phyloP scores from a whole-genome alignment of 2,113 vertebrate species.

The Poicephalus meyeri region DNA sequence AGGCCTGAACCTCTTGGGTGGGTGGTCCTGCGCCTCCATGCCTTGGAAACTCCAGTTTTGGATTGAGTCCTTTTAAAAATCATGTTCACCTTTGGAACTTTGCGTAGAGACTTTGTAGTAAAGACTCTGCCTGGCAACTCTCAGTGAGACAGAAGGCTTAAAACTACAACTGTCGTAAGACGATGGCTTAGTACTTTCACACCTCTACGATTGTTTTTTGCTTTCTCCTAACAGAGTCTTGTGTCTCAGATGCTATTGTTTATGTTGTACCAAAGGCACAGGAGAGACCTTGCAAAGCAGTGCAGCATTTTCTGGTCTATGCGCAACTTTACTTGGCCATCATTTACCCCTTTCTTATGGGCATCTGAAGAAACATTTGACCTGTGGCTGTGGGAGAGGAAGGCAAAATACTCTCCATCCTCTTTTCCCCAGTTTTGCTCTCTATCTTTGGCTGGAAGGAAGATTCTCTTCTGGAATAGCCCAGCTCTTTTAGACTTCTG shows the following conservation, averaged over 20 bases:
- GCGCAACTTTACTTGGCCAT: not conserved
- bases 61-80: not conserved
- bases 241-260: not conserved
- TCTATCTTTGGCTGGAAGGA: not conserved
- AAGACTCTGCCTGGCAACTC: not conserved
- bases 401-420: not conserved
- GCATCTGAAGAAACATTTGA: not conserved
- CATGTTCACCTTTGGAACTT: not conserved
- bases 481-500: not conserved
- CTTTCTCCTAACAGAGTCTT: not conserved
- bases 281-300: not conserved
- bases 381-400: not conserved
- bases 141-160: not conserved
- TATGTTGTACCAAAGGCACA: not conserved
- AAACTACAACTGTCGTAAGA: not conserved
- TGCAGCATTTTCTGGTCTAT: not conserved
- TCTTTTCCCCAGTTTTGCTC: not conserved
- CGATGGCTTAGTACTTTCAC: accelerated
- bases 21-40: not conserved
- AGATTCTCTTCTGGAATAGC: not conserved
- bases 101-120: not conserved
- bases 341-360: not conserved
- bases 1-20: not conserved
- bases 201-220: not conserved
- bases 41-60: not conserved